A percentile compares a stretch with the other conserved stretches of the same genome.
Evolutionary conservation across 2,888 invertebrate genomes (phyloP).

Genomic region (Steinernema hermaphroditum): DNA sequence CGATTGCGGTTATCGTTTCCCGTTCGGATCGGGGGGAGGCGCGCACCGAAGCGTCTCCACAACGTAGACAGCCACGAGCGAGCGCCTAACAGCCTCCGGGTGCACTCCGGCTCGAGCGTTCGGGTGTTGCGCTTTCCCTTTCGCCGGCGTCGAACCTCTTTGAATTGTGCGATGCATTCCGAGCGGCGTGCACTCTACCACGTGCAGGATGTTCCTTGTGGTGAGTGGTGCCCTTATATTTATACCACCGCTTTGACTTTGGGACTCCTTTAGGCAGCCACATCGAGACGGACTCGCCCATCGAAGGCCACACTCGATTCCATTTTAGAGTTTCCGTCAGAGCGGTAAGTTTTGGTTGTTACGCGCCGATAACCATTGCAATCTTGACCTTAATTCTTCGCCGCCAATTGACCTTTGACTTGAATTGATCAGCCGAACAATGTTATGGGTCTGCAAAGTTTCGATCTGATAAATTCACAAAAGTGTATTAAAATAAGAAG

Average conservation of each 20-base stretch:
- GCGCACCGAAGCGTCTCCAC: neutral
- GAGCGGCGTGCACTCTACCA: neutral
- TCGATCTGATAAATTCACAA: too few relatives aligned
- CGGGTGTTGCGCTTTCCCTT: neutral
- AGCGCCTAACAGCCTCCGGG: conserved; percentile 18
- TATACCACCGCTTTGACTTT: neutral
- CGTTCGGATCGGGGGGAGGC: neutral
- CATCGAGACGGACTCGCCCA: neutral
- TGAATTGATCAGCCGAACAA: too few relatives aligned
- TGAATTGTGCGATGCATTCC: neutral
- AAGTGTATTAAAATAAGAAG: too few relatives aligned
- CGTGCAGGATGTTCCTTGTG: conserved; percentile 10
- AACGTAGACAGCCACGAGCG: too few relatives aligned
- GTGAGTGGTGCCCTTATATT: neutral
- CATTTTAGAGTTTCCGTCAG: conserved; percentile 7
- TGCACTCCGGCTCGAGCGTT: neutral
- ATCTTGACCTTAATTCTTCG: too few relatives aligned
- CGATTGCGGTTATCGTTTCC: neutral
- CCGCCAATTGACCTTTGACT: too few relatives aligned
- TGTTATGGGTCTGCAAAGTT: too few relatives aligned
- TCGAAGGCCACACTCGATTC: conserved; percentile 23
- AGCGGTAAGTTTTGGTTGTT: conserved; percentile 7
- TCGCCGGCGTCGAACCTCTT: neutral
- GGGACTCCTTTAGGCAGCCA: neutral
- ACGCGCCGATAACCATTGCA: too few relatives aligned